A percentile compares a stretch with the other conserved stretches of the same genome.
Evolutionary conservation across 2,113 vertebrate species (phyloP).

Genomic region (Falcunculus frontatus): DNA sequence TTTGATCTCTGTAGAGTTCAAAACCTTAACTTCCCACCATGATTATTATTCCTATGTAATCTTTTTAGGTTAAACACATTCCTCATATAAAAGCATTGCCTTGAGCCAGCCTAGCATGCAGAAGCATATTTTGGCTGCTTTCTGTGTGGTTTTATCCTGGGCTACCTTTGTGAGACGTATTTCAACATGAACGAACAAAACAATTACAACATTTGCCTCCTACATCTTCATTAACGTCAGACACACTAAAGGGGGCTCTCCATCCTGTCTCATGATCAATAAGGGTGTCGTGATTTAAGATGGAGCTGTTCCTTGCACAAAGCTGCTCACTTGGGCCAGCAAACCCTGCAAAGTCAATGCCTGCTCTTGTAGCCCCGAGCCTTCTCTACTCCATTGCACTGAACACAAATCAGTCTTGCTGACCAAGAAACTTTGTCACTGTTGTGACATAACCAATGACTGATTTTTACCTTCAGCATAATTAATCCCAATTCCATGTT

Average conservation of each 20-base stretch:
- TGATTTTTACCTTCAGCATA: background rate
- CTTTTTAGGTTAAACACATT: background rate
- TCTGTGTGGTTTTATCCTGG: background rate
- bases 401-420: background rate
- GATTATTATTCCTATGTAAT: background rate
- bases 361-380: background rate
- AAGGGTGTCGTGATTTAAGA: background rate
- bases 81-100: background rate
- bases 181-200: background rate
- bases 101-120: background rate
- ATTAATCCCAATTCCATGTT: background rate
- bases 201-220: background rate
- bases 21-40: background rate
- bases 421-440: background rate
- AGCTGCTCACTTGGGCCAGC: background rate
- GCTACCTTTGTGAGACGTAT: background rate
- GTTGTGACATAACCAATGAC: background rate
- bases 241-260: background rate
- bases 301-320: background rate
- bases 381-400: background rate
- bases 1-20: background rate
- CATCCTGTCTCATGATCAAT: background rate
- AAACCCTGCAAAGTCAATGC: background rate
- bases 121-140: background rate
- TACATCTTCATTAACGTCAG: slow-evolving; percentile 1